These are phyloP conservation scores for Perdita meconis DNA, from an alignment of 2,888 invertebrate genomes.

Conservation along the genomic window DNA sequence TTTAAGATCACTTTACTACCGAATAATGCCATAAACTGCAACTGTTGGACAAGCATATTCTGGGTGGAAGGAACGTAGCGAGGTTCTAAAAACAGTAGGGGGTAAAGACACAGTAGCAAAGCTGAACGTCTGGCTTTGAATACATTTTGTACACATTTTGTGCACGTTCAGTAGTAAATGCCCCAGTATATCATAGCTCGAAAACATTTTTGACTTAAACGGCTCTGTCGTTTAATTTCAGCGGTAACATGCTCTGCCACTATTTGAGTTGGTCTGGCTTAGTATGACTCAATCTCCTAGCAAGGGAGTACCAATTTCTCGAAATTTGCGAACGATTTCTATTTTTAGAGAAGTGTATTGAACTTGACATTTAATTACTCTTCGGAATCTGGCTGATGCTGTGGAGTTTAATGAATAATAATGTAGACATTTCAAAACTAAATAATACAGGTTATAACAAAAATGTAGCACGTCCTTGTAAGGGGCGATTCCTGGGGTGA, in stretches of 20 bases:
- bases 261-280: neutral
- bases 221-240: neutral
- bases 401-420: no score
- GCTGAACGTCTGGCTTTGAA: neutral
- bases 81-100: neutral
- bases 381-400: no score
- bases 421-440: no score
- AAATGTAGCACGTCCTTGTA: no score
- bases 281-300: neutral
- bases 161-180: neutral
- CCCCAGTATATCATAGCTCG: neutral
- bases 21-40: neutral
- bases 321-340: no score
- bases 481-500: no score
- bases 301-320: neutral
- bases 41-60: neutral
- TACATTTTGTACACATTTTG: neutral
- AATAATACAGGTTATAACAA: no score
- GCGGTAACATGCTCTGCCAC: neutral
- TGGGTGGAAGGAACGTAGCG: neutral
- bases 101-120: conserved; percentile 2
- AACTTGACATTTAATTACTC: no score
- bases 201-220: neutral
- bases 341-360: no score
- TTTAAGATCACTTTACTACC: conserved; percentile 8